Conservation (phyloP, 2,888 invertebrate genomes). For the Andricus quercusramuli region DNA sequence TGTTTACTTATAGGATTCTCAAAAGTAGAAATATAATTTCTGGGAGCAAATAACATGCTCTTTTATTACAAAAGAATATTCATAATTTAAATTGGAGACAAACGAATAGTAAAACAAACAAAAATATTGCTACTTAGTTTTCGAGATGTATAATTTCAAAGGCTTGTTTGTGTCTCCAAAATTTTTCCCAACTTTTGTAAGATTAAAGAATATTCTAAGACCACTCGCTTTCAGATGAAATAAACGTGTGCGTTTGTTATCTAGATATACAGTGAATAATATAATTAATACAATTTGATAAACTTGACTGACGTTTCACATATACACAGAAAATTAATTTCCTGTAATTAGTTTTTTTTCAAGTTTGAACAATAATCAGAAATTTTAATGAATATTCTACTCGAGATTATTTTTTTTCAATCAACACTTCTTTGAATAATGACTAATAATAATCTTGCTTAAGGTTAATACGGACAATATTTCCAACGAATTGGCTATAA, state of each 20-base stretch:
- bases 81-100: background rate
- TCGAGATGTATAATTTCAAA: constrained; percentile 2
- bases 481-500: background rate
- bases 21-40: too few species aligned
- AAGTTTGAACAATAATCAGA: background rate
- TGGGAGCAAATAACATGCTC: background rate
- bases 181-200: background rate
- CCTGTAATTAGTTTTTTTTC: background rate
- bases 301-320: background rate
- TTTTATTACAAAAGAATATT: constrained; percentile 11
- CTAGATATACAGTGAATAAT: background rate
- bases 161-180: background rate
- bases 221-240: background rate
- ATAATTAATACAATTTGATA: background rate
- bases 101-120: background rate
- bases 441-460: background rate
- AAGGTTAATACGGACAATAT: background rate
- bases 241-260: background rate
- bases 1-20: too few species aligned
- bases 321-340: background rate
- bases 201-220: background rate
- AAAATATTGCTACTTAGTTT: background rate
- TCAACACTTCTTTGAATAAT: background rate
- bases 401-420: background rate
- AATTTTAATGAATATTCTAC: background rate